Evolutionary conservation across 2,888 invertebrate genomes (phyloP).

Genomic region (Strigamia crassipes): DNA sequence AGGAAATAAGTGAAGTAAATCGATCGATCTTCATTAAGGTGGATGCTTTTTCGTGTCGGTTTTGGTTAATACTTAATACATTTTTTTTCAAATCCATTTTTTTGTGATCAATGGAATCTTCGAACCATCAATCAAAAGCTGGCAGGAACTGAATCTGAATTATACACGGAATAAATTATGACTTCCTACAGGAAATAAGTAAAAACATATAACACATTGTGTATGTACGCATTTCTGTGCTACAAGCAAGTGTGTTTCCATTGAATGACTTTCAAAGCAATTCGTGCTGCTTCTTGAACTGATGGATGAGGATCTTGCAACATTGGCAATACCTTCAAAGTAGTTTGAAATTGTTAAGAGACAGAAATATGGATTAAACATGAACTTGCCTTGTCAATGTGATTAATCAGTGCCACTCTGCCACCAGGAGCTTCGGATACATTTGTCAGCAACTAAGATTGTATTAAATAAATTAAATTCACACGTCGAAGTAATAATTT

Average conservation of each 20-base stretch:
- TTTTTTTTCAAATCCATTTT: not conserved
- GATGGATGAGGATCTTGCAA: not conserved
- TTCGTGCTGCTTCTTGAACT: conserved; percentile 4
- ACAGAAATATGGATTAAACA: not conserved
- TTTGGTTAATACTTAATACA: too few relatives aligned
- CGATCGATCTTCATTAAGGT: too few relatives aligned
- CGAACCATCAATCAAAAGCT: not conserved
- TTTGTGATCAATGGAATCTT: not conserved
- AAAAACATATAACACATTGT: not conserved
- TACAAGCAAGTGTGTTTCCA: conserved; percentile 8
- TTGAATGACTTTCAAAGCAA: conserved; percentile 20
- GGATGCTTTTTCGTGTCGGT: too few relatives aligned
- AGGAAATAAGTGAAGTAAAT: too few relatives aligned
- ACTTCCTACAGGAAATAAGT: not conserved
- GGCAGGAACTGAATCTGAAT: not conserved
- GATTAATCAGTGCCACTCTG: not conserved
- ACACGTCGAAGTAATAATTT: not conserved
- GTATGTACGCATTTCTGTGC: not conserved
- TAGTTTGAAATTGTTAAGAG: not conserved
- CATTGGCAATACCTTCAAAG: not conserved
- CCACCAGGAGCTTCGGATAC: not conserved
- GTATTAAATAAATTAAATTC: not conserved
- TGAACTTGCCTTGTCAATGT: not conserved
- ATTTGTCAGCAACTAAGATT: not conserved
- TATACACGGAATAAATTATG: not conserved